A percentile compares a stretch with the other conserved stretches of the same genome.
Conservation (phyloP, 2,888 invertebrate genomes). For the Harpagoxenus sublaevis region DNA sequence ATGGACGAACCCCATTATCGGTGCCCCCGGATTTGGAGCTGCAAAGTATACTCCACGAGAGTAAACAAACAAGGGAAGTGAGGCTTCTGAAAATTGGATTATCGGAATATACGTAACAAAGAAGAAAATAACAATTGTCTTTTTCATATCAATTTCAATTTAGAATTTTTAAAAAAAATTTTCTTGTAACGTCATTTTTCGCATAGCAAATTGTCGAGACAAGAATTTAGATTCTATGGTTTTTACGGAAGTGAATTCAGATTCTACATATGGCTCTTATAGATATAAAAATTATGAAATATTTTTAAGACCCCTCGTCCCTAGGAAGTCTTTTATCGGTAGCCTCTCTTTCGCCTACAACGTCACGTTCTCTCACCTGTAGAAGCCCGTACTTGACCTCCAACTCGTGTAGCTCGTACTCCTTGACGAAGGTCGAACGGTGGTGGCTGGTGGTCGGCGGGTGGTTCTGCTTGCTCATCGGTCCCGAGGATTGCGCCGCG, state of each 20-base stretch:
- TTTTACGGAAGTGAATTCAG: not conserved
- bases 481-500: constrained; percentile 82
- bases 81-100: not conserved
- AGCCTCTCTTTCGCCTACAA: not conserved
- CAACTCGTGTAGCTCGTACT: constrained; percentile 96
- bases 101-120: not conserved
- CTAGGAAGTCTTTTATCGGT: not conserved
- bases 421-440: constrained; percentile 90
- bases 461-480: constrained; percentile 74
- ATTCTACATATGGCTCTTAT: not conserved
- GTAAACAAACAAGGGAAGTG: not conserved
- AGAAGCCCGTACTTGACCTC: constrained; percentile 97
- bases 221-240: not conserved
- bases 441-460: constrained; percentile 69
- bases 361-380: constrained; percentile 89
- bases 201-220: not conserved
- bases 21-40: not conserved
- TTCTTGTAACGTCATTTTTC: not conserved
- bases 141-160: not conserved
- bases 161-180: not conserved
- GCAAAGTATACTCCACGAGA: not conserved
- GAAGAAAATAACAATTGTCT: not conserved
- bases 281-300: not conserved
- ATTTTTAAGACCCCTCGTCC: not conserved
- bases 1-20: constrained; percentile 17